Percentiles rank a stretch among this genome's conserved stretches.
These are phyloP conservation scores for Papilio polyxenes DNA, from an alignment of 1,140 invertebrate species.

Conservation along the genomic window DNA sequence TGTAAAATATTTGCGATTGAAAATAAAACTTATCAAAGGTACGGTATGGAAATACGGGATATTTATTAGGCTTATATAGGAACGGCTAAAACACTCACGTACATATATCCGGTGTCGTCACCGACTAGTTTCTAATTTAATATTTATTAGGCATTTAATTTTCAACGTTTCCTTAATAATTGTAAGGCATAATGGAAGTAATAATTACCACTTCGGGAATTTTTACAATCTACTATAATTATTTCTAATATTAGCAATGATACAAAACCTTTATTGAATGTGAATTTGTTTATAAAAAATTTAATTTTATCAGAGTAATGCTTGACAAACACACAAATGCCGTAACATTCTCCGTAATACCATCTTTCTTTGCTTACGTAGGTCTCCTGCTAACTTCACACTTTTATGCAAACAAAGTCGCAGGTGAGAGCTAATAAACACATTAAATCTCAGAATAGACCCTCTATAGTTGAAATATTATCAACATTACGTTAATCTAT, in stretches of 20 bases:
- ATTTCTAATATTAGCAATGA: neutral
- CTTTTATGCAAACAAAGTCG: neutral
- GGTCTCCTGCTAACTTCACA: neutral
- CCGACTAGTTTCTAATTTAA: too few relatives aligned
- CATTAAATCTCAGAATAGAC: neutral
- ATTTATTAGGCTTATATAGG: too few relatives aligned
- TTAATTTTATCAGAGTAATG: too few relatives aligned
- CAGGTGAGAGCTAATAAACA: neutral
- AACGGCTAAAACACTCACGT: too few relatives aligned
- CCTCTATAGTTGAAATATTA: constrained; percentile 2
- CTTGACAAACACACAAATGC: neutral
- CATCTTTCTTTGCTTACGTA: neutral
- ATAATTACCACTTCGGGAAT: too few relatives aligned
- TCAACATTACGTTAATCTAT: constrained; percentile 16
- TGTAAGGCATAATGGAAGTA: too few relatives aligned
- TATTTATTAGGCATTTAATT: neutral
- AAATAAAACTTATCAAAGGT: too few relatives aligned
- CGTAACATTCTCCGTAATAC: neutral
- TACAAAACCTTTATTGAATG: neutral
- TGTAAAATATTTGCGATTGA: too few relatives aligned
- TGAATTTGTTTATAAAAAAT: too few relatives aligned
- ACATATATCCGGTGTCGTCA: too few relatives aligned
- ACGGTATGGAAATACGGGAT: too few relatives aligned
- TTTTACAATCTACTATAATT: neutral
- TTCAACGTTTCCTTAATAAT: neutral